These are phyloP conservation scores for Rhinolophus sinicus DNA, from an alignment of 2,113 vertebrate genomes.

Conservation along the genomic window DNA sequence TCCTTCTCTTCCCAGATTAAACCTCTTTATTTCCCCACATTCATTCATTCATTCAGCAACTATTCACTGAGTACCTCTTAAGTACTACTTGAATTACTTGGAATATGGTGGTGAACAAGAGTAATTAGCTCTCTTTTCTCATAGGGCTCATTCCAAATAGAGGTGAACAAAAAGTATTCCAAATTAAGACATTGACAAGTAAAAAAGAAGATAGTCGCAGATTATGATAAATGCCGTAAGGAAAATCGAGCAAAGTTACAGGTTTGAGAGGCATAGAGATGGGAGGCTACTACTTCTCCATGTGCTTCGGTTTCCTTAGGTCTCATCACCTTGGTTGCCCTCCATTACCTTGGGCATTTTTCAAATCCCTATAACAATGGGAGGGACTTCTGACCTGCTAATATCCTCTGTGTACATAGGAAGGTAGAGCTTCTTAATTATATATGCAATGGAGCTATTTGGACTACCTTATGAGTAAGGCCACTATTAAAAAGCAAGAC, in stretches of 20 bases:
- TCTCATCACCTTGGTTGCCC: not conserved
- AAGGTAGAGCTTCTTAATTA: not conserved
- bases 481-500: not conserved
- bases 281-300: not conserved
- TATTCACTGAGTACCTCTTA: not conserved
- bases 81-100: constrained; percentile 1
- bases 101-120: not conserved
- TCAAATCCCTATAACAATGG: not conserved
- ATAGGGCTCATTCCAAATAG: not conserved
- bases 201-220: constrained; percentile 12
- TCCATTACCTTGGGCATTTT: not conserved
- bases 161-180: not conserved
- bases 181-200: not conserved
- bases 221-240: not conserved
- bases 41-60: not conserved
- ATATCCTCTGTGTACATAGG: not conserved
- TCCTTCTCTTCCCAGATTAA: not conserved
- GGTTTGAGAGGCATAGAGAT: not conserved
- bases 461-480: not conserved
- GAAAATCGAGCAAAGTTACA: not conserved
- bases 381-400: not conserved
- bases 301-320: not conserved
- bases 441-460: not conserved
- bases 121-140: not conserved
- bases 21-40: not conserved